Percentiles rank a stretch among this genome's conserved stretches.
Evolutionary conservation across 2,113 vertebrate species (phyloP).

Genomic region (Ammodytes marinus): DNA sequence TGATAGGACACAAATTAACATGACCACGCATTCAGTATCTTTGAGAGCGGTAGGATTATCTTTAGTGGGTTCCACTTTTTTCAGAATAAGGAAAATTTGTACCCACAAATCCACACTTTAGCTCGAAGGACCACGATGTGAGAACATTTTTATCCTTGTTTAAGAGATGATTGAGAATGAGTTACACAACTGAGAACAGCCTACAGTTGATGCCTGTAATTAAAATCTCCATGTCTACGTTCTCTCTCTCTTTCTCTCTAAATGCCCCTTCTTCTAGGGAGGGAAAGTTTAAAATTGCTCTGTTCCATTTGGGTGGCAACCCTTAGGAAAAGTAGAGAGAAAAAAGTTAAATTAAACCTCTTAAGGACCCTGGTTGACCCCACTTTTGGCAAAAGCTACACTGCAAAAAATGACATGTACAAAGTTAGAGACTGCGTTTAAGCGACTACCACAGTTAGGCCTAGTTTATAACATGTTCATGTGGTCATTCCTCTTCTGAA

Average conservation of each 20-base stretch:
- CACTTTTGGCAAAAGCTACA: constrained; percentile 7
- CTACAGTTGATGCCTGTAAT: constrained; percentile 45
- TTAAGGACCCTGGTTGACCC: constrained; percentile 16
- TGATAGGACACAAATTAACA: not conserved
- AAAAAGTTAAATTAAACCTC: not conserved
- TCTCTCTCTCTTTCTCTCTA: not conserved
- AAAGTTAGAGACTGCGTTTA: not conserved
- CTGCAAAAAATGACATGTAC: constrained; percentile 16
- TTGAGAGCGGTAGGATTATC: not conserved
- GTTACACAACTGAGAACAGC: not conserved
- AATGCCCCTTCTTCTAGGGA: constrained; percentile 19
- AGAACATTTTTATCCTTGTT: constrained; percentile 5
- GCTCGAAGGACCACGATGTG: constrained; percentile 8
- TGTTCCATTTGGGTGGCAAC: constrained; percentile 54
- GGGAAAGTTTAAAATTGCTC: constrained; percentile 10
- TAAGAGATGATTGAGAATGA: constrained; percentile 20
- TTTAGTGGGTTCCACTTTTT: constrained; percentile 11
- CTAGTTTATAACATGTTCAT: not conserved
- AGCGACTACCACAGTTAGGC: too few species aligned
- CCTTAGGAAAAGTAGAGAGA: not conserved
- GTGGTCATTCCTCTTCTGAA: not conserved
- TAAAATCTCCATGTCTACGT: constrained; percentile 48
- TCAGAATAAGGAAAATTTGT: not conserved
- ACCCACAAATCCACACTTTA: constrained; percentile 25
- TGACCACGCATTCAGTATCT: not conserved